A percentile compares a stretch with the other conserved stretches of the same genome.
phyloP scores from a whole-genome alignment of 2,797 vertebrate genomes.

The Neosalanx taihuensis region DNA sequence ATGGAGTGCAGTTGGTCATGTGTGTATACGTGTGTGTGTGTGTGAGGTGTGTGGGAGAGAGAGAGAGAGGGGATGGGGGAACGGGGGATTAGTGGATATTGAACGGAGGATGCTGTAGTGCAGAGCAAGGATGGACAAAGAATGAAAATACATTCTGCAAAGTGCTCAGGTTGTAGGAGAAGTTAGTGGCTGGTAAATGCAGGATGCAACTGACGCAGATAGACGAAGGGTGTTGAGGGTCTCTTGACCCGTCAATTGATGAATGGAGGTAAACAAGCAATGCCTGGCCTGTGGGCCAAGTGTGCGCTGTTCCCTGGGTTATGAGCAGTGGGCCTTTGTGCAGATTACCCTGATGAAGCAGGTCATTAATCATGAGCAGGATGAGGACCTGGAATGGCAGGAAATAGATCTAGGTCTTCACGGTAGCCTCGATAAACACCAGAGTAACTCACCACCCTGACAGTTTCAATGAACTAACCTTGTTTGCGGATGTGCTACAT shows the following conservation, averaged over 20 bases:
- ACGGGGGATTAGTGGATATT: neutral
- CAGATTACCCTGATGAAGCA: constrained; percentile 57
- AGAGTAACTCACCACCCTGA: constrained; percentile 21
- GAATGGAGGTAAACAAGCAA: constrained; percentile 48
- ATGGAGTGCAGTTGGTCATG: neutral
- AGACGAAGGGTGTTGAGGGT: neutral
- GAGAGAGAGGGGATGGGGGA: constrained; percentile 12
- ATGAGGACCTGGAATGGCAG: constrained; percentile 27
- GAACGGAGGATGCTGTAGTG: neutral
- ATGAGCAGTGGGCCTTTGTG: constrained; percentile 54
- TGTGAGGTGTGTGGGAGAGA: neutral
- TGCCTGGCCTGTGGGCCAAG: constrained; percentile 33
- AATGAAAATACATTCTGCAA: neutral
- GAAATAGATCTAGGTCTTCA: constrained; percentile 27
- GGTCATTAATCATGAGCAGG: constrained; percentile 56
- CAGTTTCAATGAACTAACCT: constrained; percentile 24
- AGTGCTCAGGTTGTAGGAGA: neutral
- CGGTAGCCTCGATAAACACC: constrained; percentile 24
- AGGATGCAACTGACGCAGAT: neutral
- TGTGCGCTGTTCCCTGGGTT: constrained; percentile 49
- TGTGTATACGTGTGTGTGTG: neutral
- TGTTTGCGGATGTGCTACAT: constrained; percentile 15
- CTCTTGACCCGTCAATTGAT: constrained; percentile 10
- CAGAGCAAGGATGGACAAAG: neutral
- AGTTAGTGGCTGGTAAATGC: neutral